Conservation (phyloP, 1,140 invertebrate genomes). For the Pseudachorutes palmiensis region DNA sequence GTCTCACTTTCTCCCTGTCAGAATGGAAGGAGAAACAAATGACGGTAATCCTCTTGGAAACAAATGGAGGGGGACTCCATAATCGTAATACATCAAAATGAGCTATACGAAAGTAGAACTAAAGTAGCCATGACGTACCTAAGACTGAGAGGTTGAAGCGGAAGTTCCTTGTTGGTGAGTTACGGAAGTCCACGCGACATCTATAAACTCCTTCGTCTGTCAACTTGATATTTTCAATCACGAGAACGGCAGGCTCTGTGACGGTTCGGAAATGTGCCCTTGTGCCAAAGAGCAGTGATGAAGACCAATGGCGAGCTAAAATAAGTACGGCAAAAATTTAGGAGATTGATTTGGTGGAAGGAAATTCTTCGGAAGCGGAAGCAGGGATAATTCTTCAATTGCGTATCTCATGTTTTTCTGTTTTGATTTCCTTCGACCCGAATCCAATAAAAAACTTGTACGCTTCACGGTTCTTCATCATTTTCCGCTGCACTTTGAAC, state of each 20-base stretch:
- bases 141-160: conserved; percentile 74
- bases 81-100: not conserved
- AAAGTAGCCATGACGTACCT: conserved; percentile 47
- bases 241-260: conserved; percentile 52
- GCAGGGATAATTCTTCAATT: too few relatives aligned
- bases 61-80: not conserved
- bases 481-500: too few relatives aligned
- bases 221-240: conserved; percentile 60
- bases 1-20: not conserved
- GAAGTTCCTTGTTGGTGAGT: conserved; percentile 74
- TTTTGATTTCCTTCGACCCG: too few relatives aligned
- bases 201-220: conserved; percentile 59
- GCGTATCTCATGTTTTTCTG: too few relatives aligned
- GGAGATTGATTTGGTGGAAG: too few relatives aligned
- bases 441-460: too few relatives aligned
- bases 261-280: conserved; percentile 60
- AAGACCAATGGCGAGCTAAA: conserved; percentile 69
- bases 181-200: conserved; percentile 74
- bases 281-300: conserved; percentile 62
- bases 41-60: not conserved
- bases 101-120: not conserved
- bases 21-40: not conserved
- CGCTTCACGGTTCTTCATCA: too few relatives aligned
- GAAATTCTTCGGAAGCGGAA: too few relatives aligned
- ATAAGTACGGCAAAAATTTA: too few relatives aligned